Conservation (phyloP, 1,140 invertebrate genomes). For the Reticulitermes speratus region DNA sequence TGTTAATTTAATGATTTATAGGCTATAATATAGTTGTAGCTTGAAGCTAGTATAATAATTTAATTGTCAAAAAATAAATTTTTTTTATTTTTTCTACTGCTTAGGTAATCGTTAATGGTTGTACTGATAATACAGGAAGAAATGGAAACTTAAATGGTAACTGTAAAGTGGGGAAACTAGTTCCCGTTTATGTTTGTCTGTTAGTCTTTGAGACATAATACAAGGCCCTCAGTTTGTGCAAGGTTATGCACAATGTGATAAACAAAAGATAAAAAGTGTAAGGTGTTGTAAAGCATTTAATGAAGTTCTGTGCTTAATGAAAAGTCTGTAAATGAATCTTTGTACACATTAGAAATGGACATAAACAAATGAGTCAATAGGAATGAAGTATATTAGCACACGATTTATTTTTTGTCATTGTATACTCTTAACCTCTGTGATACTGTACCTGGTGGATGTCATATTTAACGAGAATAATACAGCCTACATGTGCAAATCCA, state of each 20-base stretch:
- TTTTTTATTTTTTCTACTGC: slow-evolving; percentile 9
- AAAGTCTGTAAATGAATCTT: not conserved
- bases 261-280: not conserved
- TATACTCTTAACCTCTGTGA: not conserved
- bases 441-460: not conserved
- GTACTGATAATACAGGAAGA: not conserved
- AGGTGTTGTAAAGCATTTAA: not conserved
- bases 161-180: not conserved
- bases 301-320: not conserved
- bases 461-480: not conserved
- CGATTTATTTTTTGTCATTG: not conserved
- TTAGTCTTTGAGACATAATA: not conserved
- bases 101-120: not conserved
- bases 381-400: not conserved
- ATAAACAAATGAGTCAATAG: not conserved
- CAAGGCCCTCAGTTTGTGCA: not conserved
- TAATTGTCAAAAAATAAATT: not conserved
- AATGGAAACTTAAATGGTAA: not conserved
- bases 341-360: not conserved
- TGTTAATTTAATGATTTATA: slow-evolving; percentile 11
- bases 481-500: too few species aligned
- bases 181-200: not conserved
- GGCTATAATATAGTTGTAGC: not conserved
- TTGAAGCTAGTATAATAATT: not conserved
- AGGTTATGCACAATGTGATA: not conserved